A percentile compares a stretch with the other conserved stretches of the same genome.
These are phyloP conservation scores for Phodopus roborovskii DNA, from an alignment of 2,113 vertebrate genomes.

Conservation along the genomic window DNA sequence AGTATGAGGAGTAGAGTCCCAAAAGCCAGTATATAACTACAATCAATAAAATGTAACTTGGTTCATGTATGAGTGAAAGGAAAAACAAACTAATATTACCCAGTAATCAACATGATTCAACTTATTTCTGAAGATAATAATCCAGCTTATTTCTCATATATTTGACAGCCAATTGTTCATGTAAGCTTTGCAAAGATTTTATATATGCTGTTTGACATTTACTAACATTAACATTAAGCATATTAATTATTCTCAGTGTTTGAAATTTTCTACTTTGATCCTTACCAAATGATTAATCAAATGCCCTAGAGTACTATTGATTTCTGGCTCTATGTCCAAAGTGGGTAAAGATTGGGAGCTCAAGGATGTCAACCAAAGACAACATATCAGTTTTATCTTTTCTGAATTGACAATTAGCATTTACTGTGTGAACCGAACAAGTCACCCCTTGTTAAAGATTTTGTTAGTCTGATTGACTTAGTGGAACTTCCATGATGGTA, in stretches of 20 bases:
- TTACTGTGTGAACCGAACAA: neutral
- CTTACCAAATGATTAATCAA: slow-evolving; percentile 17
- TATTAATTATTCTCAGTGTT: neutral
- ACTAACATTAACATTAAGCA: neutral
- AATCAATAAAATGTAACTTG: neutral
- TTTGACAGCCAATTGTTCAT: neutral
- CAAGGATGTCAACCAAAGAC: neutral
- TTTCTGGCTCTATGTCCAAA: neutral
- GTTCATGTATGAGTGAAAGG: neutral
- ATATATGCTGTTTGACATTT: neutral
- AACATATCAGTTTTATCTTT: neutral
- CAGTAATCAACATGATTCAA: neutral
- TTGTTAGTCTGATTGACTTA: neutral
- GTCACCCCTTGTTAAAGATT: neutral
- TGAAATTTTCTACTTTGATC: neutral
- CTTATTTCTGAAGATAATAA: neutral
- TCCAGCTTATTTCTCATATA: neutral
- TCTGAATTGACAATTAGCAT: neutral
- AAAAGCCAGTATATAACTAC: neutral
- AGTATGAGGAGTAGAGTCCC: neutral
- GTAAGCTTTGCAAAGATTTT: neutral
- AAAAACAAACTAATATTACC: neutral
- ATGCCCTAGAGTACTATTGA: too few species aligned
- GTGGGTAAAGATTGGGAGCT: neutral
- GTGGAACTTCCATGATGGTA: neutral